Conservation (phyloP, 2,797 vertebrate genomes). For the Sebastes iracundus region DNA sequence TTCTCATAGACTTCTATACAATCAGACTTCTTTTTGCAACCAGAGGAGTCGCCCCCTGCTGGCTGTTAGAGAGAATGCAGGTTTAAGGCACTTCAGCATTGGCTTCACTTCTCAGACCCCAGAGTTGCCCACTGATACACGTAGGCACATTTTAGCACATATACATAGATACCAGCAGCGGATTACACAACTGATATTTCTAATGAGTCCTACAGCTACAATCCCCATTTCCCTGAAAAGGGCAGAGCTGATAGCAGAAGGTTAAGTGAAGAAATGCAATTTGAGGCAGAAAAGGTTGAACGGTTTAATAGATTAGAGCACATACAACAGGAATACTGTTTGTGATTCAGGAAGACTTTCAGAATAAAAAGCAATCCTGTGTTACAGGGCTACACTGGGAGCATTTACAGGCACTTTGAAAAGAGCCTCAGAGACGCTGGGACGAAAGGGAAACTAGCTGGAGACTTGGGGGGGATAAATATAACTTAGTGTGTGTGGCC, state of each 20-base stretch:
- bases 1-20: too few relatives aligned
- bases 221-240: neutral
- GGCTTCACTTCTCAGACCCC: too few relatives aligned
- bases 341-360: conserved; percentile 39
- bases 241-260: neutral
- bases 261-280: neutral
- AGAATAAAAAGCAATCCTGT: conserved; percentile 48
- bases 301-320: conserved; percentile 15
- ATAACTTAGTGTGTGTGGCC: conserved; percentile 70
- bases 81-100: too few relatives aligned
- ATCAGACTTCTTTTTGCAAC: too few relatives aligned
- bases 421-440: conserved; percentile 62
- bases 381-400: conserved; percentile 53
- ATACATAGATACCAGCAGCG: too few relatives aligned
- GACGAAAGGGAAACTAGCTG: conserved; percentile 65
- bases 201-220: neutral
- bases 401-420: conserved; percentile 72
- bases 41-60: too few relatives aligned
- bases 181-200: neutral
- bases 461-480: conserved; percentile 60
- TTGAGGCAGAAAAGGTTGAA: neutral
- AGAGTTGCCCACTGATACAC: too few relatives aligned
- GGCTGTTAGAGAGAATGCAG: too few relatives aligned
- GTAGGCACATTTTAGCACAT: too few relatives aligned
- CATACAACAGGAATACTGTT: conserved; percentile 9